A percentile compares a stretch with the other conserved stretches of the same genome.
Conservation (phyloP, 2,113 vertebrate genomes). For the Otis tarda region DNA sequence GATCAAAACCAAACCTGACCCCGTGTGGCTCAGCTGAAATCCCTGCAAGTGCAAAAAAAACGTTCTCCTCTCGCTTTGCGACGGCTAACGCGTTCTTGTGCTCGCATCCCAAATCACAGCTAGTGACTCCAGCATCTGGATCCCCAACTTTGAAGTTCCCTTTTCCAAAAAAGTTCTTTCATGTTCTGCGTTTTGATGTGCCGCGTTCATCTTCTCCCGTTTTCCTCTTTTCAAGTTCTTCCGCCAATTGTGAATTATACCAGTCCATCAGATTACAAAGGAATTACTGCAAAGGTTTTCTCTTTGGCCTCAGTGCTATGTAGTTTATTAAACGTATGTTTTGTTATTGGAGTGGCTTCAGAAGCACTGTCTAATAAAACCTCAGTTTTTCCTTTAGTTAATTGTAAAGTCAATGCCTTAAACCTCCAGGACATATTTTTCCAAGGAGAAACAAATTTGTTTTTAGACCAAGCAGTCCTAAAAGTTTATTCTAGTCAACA, state of each 20-base stretch:
- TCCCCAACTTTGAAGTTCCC: slow-evolving; percentile 9
- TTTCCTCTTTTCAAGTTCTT: background rate
- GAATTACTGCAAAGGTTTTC: slow-evolving; percentile 2
- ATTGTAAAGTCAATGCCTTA: slow-evolving; percentile 9
- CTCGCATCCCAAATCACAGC: background rate
- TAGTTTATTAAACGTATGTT: slow-evolving; percentile 16
- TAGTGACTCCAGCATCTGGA: background rate
- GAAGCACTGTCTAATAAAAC: background rate
- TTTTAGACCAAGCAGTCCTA: background rate
- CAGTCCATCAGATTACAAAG: background rate
- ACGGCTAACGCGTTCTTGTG: accelerated
- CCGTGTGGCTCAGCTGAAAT: background rate
- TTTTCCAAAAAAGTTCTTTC: slow-evolving; percentile 7
- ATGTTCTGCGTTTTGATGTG: slow-evolving; percentile 12
- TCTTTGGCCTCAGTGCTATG: background rate
- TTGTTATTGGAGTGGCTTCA: background rate
- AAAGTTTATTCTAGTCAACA: slow-evolving; percentile 22
- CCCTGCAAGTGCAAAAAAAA: background rate
- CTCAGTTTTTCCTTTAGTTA: background rate
- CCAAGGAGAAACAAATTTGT: background rate
- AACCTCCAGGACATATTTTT: slow-evolving; percentile 7
- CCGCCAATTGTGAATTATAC: background rate
- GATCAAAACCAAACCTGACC: background rate
- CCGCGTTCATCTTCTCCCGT: accelerated
- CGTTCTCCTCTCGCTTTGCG: accelerated